Conservation (phyloP, 37 sponge, comb jelly and placozoan genomes). For the Aplysina aerophoba region DNA sequence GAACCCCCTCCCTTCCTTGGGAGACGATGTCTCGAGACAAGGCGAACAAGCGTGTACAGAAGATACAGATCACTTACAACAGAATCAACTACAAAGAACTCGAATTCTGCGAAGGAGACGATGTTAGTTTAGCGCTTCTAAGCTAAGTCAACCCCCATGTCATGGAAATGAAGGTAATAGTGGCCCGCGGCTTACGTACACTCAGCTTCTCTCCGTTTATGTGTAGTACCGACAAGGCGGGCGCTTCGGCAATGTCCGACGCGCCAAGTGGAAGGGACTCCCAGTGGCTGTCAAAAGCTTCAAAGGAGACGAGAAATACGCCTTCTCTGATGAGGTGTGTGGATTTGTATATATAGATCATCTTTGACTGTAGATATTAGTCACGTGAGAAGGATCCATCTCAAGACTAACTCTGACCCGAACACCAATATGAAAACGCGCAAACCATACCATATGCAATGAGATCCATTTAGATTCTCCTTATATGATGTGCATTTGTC, state of each 20-base stretch:
- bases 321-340: constrained; percentile 70
- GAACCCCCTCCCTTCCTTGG: no score
- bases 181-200: neutral
- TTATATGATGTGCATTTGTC: no score
- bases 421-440: no score
- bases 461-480: no score
- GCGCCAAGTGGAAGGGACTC: constrained; percentile 53
- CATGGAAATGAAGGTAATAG: neutral
- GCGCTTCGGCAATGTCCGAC: constrained; percentile 62
- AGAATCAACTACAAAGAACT: constrained; percentile 41
- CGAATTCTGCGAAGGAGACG: constrained; percentile 51
- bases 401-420: no score
- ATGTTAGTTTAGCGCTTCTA: constrained; percentile 23
- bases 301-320: constrained; percentile 59
- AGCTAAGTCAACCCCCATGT: neutral
- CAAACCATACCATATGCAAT: no score
- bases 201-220: neutral
- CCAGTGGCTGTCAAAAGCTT: constrained; percentile 79
- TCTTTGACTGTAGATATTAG: no score
- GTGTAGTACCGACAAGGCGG: constrained; percentile 57
- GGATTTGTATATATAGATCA: neutral
- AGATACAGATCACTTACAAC: constrained; percentile 38
- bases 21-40: neutral
- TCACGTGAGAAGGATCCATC: no score
- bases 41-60: neutral